Evolutionary conservation across 1,140 invertebrate species (phyloP).

Genomic region (Drosophila punjabiensis): DNA sequence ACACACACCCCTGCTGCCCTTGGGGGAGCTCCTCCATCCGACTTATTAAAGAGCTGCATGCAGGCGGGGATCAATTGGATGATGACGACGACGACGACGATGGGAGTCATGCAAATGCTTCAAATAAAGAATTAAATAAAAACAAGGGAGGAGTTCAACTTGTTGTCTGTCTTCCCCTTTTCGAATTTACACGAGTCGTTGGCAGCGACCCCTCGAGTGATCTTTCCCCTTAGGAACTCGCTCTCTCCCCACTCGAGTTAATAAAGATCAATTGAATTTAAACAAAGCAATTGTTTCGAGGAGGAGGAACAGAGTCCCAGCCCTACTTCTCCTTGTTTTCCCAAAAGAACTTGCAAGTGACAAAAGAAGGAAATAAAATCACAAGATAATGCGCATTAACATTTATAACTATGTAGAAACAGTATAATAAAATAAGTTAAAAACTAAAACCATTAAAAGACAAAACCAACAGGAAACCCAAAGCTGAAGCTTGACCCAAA

Average conservation of each 20-base stretch:
- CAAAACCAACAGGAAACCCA: conserved; percentile 64
- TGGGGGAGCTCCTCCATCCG: neutral
- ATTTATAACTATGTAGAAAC: conserved; percentile 34
- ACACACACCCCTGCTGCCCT: neutral
- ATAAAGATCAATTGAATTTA: conserved; percentile 84
- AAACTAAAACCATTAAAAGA: conserved; percentile 77
- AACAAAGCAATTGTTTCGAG: conserved; percentile 66
- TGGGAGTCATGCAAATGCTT: conserved; percentile 72
- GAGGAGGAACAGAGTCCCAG: neutral
- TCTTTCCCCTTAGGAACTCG: conserved; percentile 17
- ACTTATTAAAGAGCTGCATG: conserved; percentile 20
- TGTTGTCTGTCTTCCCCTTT: conserved; percentile 16
- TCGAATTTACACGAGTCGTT: conserved; percentile 67
- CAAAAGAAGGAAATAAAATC: conserved; percentile 82
- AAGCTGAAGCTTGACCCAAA: conserved; percentile 15
- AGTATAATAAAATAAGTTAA: conserved; percentile 17
- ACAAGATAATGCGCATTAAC: conserved; percentile 72
- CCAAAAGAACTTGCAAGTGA: conserved; percentile 51
- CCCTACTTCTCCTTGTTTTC: conserved; percentile 1
- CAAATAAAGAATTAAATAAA: conserved; percentile 33
- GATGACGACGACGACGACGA: conserved; percentile 59
- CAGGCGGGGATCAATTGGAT: conserved; percentile 65
- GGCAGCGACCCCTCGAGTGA: conserved; percentile 46
- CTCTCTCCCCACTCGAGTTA: conserved; percentile 42
- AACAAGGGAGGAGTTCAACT: conserved; percentile 48